phyloP scores from a whole-genome alignment of 2,797 vertebrate genomes.

The Cynodonichthys magdalenae region DNA sequence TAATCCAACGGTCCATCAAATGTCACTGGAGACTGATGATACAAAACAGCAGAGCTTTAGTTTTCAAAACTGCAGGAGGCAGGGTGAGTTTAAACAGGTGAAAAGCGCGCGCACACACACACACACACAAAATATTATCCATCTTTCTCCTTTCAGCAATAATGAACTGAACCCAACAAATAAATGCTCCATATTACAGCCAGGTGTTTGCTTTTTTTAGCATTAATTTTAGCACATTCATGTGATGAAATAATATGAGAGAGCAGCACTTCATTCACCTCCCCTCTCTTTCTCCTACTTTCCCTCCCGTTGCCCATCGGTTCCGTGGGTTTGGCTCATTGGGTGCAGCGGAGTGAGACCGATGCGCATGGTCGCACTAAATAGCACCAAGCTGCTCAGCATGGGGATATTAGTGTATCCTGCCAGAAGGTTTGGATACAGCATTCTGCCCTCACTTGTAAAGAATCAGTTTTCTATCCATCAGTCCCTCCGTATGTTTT shows the following conservation, averaged over 20 bases:
- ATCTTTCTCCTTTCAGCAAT: slow-evolving; percentile 3
- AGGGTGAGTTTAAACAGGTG: slow-evolving; percentile 18
- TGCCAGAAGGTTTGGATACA: slow-evolving; percentile 69
- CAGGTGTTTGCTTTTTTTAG: slow-evolving; percentile 18
- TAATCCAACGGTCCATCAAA: slow-evolving; percentile 60
- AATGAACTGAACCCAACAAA: slow-evolving; percentile 35
- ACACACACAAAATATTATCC: background rate
- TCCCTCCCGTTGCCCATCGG: slow-evolving; percentile 66
- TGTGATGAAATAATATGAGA: slow-evolving; percentile 63
- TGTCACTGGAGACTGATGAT: slow-evolving; percentile 44
- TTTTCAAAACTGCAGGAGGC: slow-evolving; percentile 22
- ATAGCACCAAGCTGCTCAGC: slow-evolving; percentile 69
- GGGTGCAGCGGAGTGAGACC: slow-evolving; percentile 69
- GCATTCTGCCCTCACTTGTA: slow-evolving; percentile 76
- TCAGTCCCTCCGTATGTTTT: slow-evolving; percentile 50
- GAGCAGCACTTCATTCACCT: slow-evolving; percentile 45
- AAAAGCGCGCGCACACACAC: slow-evolving; percentile 11
- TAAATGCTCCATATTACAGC: slow-evolving; percentile 9
- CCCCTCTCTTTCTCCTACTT: slow-evolving; percentile 28
- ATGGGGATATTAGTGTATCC: slow-evolving; percentile 75
- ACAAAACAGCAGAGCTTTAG: slow-evolving; percentile 26
- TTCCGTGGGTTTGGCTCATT: slow-evolving; percentile 67
- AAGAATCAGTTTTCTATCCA: slow-evolving; percentile 72
- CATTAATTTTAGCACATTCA: slow-evolving; percentile 38
- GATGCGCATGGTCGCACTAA: slow-evolving; percentile 71